Evolutionary conservation across 92 coral and sea anemone genomes (phyloP).

Genomic region (Scolanthus callimorphus): DNA sequence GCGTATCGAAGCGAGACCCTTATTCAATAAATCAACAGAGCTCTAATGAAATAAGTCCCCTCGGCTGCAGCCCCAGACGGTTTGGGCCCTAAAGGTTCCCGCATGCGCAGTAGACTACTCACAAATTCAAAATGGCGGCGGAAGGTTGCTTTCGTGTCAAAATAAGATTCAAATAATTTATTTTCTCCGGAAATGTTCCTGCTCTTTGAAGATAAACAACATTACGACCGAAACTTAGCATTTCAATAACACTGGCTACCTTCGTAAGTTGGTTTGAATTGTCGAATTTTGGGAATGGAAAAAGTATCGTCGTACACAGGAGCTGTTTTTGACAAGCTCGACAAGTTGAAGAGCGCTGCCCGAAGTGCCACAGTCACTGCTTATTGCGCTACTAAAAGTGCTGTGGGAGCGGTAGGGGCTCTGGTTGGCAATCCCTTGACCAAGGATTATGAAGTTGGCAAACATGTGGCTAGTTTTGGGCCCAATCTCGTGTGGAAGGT

Average conservation of each 20-base stretch:
- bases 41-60: too few species aligned
- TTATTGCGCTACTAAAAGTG: conserved; percentile 83
- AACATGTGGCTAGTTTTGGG: conserved; percentile 94
- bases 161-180: too few species aligned
- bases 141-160: conserved; percentile 11
- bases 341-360: conserved; percentile 66
- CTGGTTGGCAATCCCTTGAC: conserved; percentile 90
- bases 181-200: too few species aligned
- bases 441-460: conserved; percentile 82
- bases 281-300: conserved; percentile 15
- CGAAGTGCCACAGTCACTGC: conserved; percentile 71
- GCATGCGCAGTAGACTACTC: conserved; percentile 17
- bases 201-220: too few species aligned
- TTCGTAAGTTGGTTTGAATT: background rate
- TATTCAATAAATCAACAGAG: too few species aligned
- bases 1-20: too few species aligned
- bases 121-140: conserved; percentile 39
- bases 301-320: conserved; percentile 60
- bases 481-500: conserved; percentile 94
- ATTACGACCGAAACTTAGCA: too few species aligned
- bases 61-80: too few species aligned
- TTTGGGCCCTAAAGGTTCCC: too few species aligned
- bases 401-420: conserved; percentile 83
- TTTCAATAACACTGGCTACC: too few species aligned
- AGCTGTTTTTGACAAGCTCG: conserved; percentile 66